Evolutionary conservation across 2,797 vertebrate genomes (phyloP).

Genomic region (Todus mexicanus): DNA sequence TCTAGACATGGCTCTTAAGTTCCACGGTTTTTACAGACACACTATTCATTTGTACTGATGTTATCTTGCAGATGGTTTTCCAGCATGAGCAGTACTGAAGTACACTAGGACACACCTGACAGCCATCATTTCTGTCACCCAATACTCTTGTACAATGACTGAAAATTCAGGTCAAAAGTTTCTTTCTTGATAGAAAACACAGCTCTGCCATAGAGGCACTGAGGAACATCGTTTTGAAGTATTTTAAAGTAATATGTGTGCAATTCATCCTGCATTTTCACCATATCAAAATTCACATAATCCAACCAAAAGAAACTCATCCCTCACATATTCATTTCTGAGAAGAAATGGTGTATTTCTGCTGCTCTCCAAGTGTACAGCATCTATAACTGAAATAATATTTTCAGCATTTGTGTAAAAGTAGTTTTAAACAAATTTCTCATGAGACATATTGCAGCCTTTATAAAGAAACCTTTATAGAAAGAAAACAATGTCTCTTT

Average conservation of each 20-base stretch:
- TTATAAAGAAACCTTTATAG: neutral
- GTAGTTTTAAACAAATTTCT: neutral
- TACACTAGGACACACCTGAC: neutral
- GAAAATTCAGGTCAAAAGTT: neutral
- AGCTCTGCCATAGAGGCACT: neutral
- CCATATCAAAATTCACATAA: neutral
- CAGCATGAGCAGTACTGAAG: neutral
- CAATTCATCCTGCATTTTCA: neutral
- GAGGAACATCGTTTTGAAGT: neutral
- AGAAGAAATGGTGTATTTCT: neutral
- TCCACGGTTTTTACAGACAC: neutral
- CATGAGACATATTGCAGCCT: neutral
- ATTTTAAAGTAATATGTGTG: neutral
- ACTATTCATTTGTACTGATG: neutral
- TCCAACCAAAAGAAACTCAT: neutral
- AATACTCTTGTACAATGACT: neutral
- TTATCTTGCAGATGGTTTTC: neutral
- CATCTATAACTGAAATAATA: neutral
- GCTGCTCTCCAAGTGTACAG: neutral
- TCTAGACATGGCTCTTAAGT: neutral
- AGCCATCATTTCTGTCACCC: neutral
- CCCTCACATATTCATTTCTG: neutral
- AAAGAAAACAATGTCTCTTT: neutral
- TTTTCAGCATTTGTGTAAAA: neutral
- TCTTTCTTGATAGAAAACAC: neutral